Conservation (phyloP, 2,888 invertebrate genomes). For the Venusia cambrica region DNA sequence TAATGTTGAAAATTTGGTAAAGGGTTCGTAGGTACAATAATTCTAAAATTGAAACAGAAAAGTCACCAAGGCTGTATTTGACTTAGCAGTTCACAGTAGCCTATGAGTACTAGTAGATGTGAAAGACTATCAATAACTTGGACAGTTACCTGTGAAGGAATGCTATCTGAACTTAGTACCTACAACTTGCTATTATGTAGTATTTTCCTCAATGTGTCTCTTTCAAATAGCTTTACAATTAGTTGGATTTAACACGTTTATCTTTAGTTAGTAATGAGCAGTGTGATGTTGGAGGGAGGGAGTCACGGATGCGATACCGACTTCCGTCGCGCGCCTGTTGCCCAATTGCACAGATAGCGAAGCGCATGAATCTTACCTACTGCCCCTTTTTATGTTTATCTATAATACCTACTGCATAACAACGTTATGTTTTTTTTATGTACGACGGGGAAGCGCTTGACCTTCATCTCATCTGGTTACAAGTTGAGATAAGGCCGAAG, state of each 20-base stretch:
- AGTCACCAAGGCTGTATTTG: too few relatives aligned
- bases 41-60: too few relatives aligned
- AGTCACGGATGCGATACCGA: slow-evolving; percentile 20
- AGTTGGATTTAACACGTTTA: slow-evolving; percentile 4
- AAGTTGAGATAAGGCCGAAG: too few relatives aligned
- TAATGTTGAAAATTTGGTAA: too few relatives aligned
- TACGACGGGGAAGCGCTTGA: too few relatives aligned
- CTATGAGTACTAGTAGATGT: too few relatives aligned
- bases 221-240: slow-evolving; percentile 1
- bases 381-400: too few relatives aligned
- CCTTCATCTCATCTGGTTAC: too few relatives aligned
- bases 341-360: slow-evolving; percentile 15
- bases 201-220: slow-evolving; percentile 6
- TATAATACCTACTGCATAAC: too few relatives aligned
- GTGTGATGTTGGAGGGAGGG: background rate
- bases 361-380: background rate
- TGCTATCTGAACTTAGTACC: slow-evolving; percentile 2
- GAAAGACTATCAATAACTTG: slow-evolving; percentile 15
- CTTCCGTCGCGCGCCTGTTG: slow-evolving; percentile 21
- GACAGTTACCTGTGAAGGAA: slow-evolving; percentile 1
- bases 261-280: background rate
- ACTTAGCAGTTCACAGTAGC: too few relatives aligned
- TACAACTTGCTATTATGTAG: background rate
- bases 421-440: too few relatives aligned
- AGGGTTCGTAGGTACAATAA: too few relatives aligned